Conservation (phyloP, 2,113 vertebrate genomes). For the Lepidothrix coronata region DNA sequence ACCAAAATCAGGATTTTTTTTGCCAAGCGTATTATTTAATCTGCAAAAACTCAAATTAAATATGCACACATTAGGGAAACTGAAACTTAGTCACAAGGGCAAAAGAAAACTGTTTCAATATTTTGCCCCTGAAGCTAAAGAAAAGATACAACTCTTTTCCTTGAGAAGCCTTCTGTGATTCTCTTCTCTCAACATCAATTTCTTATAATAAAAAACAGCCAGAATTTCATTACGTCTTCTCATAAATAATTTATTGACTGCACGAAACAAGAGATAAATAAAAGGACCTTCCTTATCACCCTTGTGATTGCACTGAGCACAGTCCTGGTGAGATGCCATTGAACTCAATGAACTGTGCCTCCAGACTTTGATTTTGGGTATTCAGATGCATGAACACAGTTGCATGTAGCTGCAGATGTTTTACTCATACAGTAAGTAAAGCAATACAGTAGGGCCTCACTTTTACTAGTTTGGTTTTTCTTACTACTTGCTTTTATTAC, state of each 20-base stretch:
- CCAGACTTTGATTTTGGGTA: neutral
- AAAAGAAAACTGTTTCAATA: conserved; percentile 10
- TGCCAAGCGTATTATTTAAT: neutral
- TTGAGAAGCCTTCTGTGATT: neutral
- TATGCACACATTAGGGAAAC: neutral
- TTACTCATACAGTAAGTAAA: neutral
- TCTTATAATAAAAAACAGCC: neutral
- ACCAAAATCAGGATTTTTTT: neutral
- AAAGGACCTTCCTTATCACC: neutral
- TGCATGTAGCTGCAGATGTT: neutral
- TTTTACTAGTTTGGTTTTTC: neutral
- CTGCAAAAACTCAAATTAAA: neutral
- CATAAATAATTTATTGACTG: conserved; percentile 16
- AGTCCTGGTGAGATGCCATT: neutral
- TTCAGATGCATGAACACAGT: neutral
- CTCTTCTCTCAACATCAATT: neutral
- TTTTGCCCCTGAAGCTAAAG: neutral
- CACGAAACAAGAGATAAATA: neutral
- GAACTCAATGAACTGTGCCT: neutral
- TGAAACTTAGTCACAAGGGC: neutral
- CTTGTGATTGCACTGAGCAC: neutral
- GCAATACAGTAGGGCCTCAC: neutral
- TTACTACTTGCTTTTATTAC: neutral
- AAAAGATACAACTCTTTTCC: neutral
- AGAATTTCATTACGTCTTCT: neutral